phyloP scores from a whole-genome alignment of 2,113 vertebrate genomes.

The Amphiprion ocellaris region DNA sequence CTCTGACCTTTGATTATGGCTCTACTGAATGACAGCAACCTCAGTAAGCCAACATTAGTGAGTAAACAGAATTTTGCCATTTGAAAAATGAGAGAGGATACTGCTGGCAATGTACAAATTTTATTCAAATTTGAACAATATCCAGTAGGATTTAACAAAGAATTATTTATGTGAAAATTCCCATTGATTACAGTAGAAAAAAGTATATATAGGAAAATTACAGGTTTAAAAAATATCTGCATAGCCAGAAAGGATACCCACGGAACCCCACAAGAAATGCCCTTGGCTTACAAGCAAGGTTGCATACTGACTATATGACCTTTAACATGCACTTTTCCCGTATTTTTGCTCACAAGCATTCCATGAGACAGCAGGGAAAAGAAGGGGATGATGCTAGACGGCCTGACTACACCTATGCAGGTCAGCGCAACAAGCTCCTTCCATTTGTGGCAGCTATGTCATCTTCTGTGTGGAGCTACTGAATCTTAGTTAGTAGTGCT shows the following conservation, averaged over 20 bases:
- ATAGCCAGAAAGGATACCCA: slow-evolving; percentile 68
- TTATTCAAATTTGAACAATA: slow-evolving; percentile 76
- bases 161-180: slow-evolving; percentile 54
- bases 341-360: slow-evolving; percentile 18
- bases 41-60: too few species aligned
- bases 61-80: neutral
- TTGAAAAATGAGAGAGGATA: neutral
- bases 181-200: slow-evolving; percentile 76
- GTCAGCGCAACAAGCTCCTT: slow-evolving; percentile 29
- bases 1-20: neutral
- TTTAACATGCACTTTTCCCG: slow-evolving; percentile 35
- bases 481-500: slow-evolving; percentile 28
- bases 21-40: neutral
- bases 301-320: slow-evolving; percentile 42
- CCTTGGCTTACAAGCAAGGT: slow-evolving; percentile 43
- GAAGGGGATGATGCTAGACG: neutral
- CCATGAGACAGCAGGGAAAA: slow-evolving; percentile 18
- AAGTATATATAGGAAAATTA: slow-evolving; percentile 61
- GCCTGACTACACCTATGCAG: neutral
- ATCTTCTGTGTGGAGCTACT: neutral
- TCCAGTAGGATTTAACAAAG: slow-evolving; percentile 70
- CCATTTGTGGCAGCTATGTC: neutral
- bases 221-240: slow-evolving; percentile 72
- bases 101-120: slow-evolving; percentile 66
- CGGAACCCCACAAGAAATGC: slow-evolving; percentile 48